Evolutionary conservation across 2,113 vertebrate species (phyloP).

Genomic region (Danionella cerebrum): DNA sequence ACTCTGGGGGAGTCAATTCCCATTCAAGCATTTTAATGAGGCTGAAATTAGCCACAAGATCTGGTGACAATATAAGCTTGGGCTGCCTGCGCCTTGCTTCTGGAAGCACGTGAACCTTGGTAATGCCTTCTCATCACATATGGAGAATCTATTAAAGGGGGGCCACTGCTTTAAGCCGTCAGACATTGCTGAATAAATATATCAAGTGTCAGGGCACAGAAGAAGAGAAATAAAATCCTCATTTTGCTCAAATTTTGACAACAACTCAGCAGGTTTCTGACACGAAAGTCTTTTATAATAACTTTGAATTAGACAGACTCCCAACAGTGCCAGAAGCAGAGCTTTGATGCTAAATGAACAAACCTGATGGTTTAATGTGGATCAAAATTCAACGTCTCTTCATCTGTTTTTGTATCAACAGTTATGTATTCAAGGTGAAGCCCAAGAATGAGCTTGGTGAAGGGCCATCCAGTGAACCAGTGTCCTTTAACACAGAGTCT

Average conservation of each 20-base stretch:
- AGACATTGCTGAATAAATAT: slow-evolving; percentile 22
- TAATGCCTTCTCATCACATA: slow-evolving; percentile 27
- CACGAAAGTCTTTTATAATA: slow-evolving; percentile 21
- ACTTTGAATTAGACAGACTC: neutral
- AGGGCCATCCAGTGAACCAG: slow-evolving; percentile 77
- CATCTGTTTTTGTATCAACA: slow-evolving; percentile 46
- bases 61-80: slow-evolving; percentile 39
- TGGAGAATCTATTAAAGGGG: slow-evolving; percentile 39
- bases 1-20: slow-evolving; percentile 7
- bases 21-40: slow-evolving; percentile 23
- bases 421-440: slow-evolving; percentile 90
- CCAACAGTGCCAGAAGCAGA: neutral
- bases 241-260: neutral
- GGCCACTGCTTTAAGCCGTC: slow-evolving; percentile 9
- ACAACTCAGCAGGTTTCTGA: slow-evolving; percentile 14
- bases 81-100: slow-evolving; percentile 32
- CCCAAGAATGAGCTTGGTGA: slow-evolving; percentile 82
- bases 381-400: neutral
- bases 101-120: slow-evolving; percentile 12
- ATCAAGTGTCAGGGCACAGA: slow-evolving; percentile 27
- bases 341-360: neutral
- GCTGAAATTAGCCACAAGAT: slow-evolving; percentile 25
- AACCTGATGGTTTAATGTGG: neutral
- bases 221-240: slow-evolving; percentile 4
- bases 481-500: slow-evolving; percentile 88